Evolutionary conservation across 1,140 invertebrate genomes (phyloP), one percentile per base, ranked within the genome.

Genomic region (Drosophila bocki): DNA sequence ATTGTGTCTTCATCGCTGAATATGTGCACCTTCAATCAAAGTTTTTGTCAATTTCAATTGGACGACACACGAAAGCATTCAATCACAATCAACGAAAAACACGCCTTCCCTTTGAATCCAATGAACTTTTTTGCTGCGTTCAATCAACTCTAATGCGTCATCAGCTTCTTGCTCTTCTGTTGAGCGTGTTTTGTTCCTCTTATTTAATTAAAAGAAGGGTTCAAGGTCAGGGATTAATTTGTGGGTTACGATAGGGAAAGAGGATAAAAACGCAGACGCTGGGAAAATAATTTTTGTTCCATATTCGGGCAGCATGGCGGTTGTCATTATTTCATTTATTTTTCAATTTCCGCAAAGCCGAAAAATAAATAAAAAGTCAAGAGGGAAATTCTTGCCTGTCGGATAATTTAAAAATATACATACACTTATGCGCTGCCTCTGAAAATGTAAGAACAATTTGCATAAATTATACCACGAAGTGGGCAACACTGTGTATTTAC

Each of bases 221-320:
- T 53, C 60, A 50, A 72, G 87, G 87, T 91, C 87, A 88, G 72
- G 83, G 88, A 88, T 91, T 91, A 91, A 91, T 87, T 91, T 58
- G 65, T 54, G 69, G 54, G 74, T 56, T 41, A 37, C 9, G n/a
- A 56, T 7, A 9, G 47, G 3, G 5, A 35, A 37, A 51, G 51
- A 53, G 37, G 42, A 51, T 62, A 51, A 26, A 26, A 39, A 0
- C 44, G 42, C 57, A 44, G 37, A 15, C 19, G 33, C 22, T 48
- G 19, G 4, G 9, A 57, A 58, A 61, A 32, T 48, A 71, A 59
- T 68, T 22, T 62, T 9, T 78, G 51, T 32, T 50, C 22, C 60
- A 68, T 48, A 39, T 67, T 71, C 50, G 42, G 48, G 22, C 48
- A 22, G 33, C 35, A 22, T 7, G 12, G 6, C 17, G 44, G 33